phyloP scores from a whole-genome alignment of 2,888 invertebrate species.

The Lampropteryx suffumata region DNA sequence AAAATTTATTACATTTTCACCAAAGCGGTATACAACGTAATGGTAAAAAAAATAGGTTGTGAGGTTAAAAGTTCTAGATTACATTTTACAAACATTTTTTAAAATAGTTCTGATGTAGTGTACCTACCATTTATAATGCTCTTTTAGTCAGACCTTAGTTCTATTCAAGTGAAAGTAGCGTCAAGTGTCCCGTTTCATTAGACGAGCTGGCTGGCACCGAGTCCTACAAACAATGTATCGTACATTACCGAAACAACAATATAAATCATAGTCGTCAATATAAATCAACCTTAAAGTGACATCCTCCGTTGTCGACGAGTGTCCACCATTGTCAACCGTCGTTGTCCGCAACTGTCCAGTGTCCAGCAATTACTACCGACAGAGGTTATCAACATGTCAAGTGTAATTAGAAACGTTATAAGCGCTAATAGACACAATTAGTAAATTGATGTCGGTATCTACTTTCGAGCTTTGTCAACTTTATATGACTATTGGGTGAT shows the following conservation, averaged over 20 bases:
- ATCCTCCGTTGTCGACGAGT: conserved; percentile 11
- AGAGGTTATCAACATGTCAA: conserved; percentile 33
- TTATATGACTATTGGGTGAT: neutral
- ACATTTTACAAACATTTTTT: no score
- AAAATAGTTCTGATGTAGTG: no score
- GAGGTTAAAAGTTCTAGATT: no score
- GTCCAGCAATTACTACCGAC: conserved; percentile 11
- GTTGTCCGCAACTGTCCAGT: conserved; percentile 16
- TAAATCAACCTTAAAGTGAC: conserved; percentile 22
- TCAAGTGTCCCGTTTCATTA: conserved; percentile 6
- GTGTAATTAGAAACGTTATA: conserved; percentile 28
- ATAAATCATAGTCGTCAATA: conserved; percentile 21
- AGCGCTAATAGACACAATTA: conserved; percentile 30
- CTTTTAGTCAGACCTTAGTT: no score
- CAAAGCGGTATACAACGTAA: no score
- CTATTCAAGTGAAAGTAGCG: neutral
- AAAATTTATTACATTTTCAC: no score
- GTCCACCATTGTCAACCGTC: conserved; percentile 4
- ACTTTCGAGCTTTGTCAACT: neutral
- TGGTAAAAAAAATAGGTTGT: no score
- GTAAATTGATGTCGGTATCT: conserved; percentile 20
- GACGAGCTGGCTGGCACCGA: neutral
- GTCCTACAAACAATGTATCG: conserved; percentile 9
- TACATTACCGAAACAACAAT: conserved; percentile 19
- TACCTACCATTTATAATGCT: no score